A percentile compares a stretch with the other conserved stretches of the same genome.
phyloP scores from a whole-genome alignment of 2,113 vertebrate genomes.

The Plestiodon gilberti region DNA sequence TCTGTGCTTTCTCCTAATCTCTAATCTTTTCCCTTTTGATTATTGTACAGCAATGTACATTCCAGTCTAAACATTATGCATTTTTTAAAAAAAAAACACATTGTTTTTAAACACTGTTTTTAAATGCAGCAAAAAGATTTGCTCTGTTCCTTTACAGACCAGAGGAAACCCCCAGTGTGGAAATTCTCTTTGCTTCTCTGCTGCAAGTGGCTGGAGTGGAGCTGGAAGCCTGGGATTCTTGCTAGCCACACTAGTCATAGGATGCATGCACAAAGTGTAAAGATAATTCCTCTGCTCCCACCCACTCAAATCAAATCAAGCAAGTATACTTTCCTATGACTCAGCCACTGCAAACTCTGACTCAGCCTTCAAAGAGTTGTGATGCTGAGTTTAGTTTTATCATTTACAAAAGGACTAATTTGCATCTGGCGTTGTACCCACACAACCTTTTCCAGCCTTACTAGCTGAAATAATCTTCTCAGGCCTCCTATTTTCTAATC shows the following conservation, averaged over 20 bases:
- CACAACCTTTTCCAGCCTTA: background rate
- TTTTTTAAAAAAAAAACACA: too few relatives aligned
- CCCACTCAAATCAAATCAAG: background rate
- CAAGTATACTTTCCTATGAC: conserved; percentile 5
- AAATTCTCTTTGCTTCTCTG: background rate
- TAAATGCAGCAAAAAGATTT: background rate
- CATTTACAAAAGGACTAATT: background rate
- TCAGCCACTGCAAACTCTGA: background rate
- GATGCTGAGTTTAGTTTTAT: background rate
- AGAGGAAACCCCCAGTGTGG: background rate
- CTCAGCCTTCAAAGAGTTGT: background rate
- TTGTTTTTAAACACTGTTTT: background rate
- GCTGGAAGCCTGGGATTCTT: background rate
- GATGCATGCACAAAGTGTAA: background rate
- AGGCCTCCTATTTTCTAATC: background rate
- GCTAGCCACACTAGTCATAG: background rate
- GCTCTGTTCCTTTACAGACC: background rate
- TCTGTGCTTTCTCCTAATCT: background rate
- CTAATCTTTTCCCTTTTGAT: background rate
- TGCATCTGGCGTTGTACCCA: background rate
- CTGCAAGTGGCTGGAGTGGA: background rate
- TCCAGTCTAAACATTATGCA: too few relatives aligned
- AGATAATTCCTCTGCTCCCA: background rate
- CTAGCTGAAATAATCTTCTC: background rate
- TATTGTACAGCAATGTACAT: background rate